phyloP scores from a whole-genome alignment of 2,888 invertebrate genomes.

The Conops quadrifasciatus region DNA sequence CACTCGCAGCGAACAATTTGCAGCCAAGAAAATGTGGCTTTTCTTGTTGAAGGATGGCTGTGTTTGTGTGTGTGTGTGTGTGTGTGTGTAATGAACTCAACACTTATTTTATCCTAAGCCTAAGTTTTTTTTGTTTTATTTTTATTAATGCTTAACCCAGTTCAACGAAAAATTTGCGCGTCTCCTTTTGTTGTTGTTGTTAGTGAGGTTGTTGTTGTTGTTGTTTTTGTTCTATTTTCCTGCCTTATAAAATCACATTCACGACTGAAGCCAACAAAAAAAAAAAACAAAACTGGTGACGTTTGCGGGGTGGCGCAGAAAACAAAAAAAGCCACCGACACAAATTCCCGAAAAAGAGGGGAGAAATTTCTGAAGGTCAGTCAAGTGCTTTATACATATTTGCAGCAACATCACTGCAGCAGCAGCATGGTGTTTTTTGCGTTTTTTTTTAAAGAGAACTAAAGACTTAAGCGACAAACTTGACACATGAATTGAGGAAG shows the following conservation, averaged over 20 bases:
- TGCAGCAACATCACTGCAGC: too few species aligned
- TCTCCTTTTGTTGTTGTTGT: not conserved
- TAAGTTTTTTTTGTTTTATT: not conserved
- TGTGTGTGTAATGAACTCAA: slow-evolving; percentile 4
- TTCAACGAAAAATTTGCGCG: slow-evolving; percentile 14
- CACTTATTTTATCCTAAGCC: not conserved
- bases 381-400: too few species aligned
- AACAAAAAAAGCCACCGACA: too few species aligned
- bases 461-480: slow-evolving; percentile 8
- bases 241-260: slow-evolving; percentile 18
- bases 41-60: not conserved
- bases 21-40: not conserved
- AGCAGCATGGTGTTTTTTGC: too few species aligned
- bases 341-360: too few species aligned
- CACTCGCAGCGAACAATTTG: not conserved
- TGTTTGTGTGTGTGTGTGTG: not conserved
- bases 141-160: slow-evolving; percentile 19
- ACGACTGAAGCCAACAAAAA: not conserved
- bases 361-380: too few species aligned
- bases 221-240: slow-evolving; percentile 3
- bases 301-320: too few species aligned
- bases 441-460: not conserved
- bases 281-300: too few species aligned
- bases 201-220: not conserved
- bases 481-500: not conserved